These are phyloP conservation scores for Pollenia angustigena DNA, from an alignment of 2,888 invertebrate genomes.

Conservation along the genomic window DNA sequence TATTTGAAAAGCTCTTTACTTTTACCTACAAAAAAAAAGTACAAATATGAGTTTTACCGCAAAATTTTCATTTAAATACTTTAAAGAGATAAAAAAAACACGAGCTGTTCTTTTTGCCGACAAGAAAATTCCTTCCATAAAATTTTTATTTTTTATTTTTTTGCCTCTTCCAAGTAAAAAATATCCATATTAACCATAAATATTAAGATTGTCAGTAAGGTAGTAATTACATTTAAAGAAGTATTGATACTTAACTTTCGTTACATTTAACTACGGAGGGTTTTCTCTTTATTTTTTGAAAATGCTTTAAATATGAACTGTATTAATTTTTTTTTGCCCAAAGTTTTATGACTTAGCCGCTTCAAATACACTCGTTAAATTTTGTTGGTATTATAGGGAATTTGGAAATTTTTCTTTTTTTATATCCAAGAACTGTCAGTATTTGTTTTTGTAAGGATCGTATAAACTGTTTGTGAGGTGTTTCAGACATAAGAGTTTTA, in stretches of 20 bases:
- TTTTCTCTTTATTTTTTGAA: constrained; percentile 6
- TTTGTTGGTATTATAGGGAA: not conserved
- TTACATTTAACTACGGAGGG: constrained; percentile 57
- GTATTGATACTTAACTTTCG: constrained; percentile 64
- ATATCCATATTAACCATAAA: constrained; percentile 74
- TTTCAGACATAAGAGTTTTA: too few relatives aligned
- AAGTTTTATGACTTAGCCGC: constrained; percentile 19
- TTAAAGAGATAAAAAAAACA: not conserved
- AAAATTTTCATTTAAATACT: constrained; percentile 39
- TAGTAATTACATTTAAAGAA: constrained; percentile 78
- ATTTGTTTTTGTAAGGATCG: too few relatives aligned
- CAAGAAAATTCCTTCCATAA: constrained; percentile 47
- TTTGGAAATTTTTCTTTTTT: too few relatives aligned
- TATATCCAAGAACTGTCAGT: too few relatives aligned
- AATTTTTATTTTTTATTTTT: constrained; percentile 23
- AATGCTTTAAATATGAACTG: constrained; percentile 31
- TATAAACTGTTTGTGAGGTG: too few relatives aligned
- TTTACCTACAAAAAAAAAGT: not conserved
- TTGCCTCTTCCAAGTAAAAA: not conserved
- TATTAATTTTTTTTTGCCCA: constrained; percentile 34
- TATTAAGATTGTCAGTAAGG: constrained; percentile 78
- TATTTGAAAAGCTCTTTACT: not conserved
- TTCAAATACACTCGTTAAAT: constrained; percentile 28
- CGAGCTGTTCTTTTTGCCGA: not conserved
- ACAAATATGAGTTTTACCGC: constrained; percentile 21